phyloP scores from a whole-genome alignment of 1,140 invertebrate species.

The Chironomus tepperi region DNA sequence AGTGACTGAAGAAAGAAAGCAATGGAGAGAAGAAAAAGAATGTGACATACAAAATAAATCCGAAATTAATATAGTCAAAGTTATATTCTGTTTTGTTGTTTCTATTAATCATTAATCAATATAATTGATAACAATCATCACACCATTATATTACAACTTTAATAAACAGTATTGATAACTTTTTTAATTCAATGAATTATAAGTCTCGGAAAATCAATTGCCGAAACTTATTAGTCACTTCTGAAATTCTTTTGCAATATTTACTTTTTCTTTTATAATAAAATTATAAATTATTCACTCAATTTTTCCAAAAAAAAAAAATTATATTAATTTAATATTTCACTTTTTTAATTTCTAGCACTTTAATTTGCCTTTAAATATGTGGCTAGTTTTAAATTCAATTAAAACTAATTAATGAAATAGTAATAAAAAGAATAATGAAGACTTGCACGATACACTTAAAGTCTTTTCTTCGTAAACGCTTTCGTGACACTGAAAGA shows the following conservation, averaged over 20 bases:
- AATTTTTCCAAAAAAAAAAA: neutral
- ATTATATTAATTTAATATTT: neutral
- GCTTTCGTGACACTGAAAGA: slow-evolving; percentile 22
- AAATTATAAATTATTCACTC: neutral
- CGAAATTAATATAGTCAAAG: no score
- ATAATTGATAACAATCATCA: no score
- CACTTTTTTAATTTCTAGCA: neutral
- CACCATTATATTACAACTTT: no score
- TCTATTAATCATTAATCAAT: no score
- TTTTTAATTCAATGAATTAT: no score
- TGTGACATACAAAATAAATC: no score
- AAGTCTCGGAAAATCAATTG: no score
- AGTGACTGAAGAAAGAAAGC: no score
- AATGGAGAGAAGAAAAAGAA: no score
- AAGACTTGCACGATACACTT: neutral
- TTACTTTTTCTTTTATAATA: neutral
- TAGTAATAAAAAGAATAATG: neutral
- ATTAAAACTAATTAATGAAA: slow-evolving; percentile 22
- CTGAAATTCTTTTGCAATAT: neutral
- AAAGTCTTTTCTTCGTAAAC: slow-evolving; percentile 4
- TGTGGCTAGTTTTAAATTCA: neutral
- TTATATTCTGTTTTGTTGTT: no score
- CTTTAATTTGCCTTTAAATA: neutral
- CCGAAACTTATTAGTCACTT: no score
- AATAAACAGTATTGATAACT: no score